phyloP scores from a whole-genome alignment of 1,140 invertebrate genomes.

The Colletes latitarsis region DNA sequence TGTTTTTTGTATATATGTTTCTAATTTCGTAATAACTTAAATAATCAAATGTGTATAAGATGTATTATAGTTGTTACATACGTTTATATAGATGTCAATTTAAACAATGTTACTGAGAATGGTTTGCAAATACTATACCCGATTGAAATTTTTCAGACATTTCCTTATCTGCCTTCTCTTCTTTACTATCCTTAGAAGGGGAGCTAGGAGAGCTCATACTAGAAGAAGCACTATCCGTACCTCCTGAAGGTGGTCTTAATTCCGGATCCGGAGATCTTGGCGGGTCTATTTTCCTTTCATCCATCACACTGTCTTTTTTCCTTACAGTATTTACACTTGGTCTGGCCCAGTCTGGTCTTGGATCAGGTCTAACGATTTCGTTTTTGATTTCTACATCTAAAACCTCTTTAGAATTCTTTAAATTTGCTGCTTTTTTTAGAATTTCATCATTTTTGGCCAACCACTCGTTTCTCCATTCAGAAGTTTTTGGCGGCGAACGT shows the following conservation, averaged over 20 bases:
- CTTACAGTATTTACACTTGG: conserved; percentile 68
- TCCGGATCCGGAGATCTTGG: conserved; percentile 73
- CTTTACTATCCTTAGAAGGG: conserved; percentile 77
- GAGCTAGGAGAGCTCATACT: conserved; percentile 79
- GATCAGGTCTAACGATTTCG: conserved; percentile 62
- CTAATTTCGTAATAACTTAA: neutral
- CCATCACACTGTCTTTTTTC: conserved; percentile 65
- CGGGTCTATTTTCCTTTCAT: conserved; percentile 59
- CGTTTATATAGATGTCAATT: conserved; percentile 18
- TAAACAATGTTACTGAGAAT: conserved; percentile 26
- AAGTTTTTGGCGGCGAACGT: conserved; percentile 75
- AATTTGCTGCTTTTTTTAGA: conserved; percentile 68
- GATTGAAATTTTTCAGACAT: conserved; percentile 76
- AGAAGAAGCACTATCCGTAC: conserved; percentile 77
- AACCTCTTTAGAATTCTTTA: conserved; percentile 60
- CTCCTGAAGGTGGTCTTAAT: conserved; percentile 72
- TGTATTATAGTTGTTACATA: conserved; percentile 21
- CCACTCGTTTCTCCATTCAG: conserved; percentile 78
- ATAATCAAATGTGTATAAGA: conserved; percentile 13
- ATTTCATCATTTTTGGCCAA: conserved; percentile 77
- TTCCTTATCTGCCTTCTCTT: conserved; percentile 78
- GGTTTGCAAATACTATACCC: conserved; percentile 61
- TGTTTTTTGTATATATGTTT: conserved; percentile 15
- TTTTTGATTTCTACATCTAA: conserved; percentile 58
- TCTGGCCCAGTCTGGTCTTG: conserved; percentile 76